Base-by-base conservation (phyloP, 2,113 vertebrate species). In the Otus sunia region DNA sequence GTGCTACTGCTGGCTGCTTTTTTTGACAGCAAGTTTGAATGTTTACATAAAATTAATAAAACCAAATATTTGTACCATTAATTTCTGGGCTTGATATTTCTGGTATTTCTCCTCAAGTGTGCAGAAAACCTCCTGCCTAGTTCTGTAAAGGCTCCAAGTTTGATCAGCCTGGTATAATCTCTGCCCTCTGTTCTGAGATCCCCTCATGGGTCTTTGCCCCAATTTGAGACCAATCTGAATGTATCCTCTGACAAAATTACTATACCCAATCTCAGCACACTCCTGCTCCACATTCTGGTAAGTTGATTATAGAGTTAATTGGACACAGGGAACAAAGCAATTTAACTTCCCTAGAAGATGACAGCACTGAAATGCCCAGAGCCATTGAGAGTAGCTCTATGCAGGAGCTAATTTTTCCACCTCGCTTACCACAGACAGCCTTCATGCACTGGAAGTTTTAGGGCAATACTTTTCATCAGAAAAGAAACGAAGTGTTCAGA, bases 261-360 rank as follows among this genome's bases (percentile, higher is more conserved):
- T 83, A 41, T n/a, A 76, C 21, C 41, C 6, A 1, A 68, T 50
- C 76, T 86, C 88, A 77, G 62, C 83, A 86, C 37, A 68, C 60
- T 94, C 72, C 80, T n/a, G 50, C 56, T 94, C 67, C 86, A 77
- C 74, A 89, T 94, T 90, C 86, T 89, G 60, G 80, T 93, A 87
- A 94, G 85, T 96, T 97, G 92, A 96, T 96, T 97, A 92, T 68
- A 88, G 41, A 77, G 62, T 45, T 96, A 94, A 95, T 88, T 95
- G 84, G 78, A 92, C 68, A 94, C 43, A 67, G 43, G 62, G 78
- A 97, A 94, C 71, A 90, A 92, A 90, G 82, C 78, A 94, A 94
- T 94, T 96, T 96, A 88, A 95, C 93, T 95, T 96, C 79, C 85
- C 67, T 78, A 79, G 75, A 90, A 96, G 81, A 94, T 93, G 95